Percentiles rank a stretch among this genome's conserved stretches.
Conservation (phyloP, 2,888 invertebrate genomes). For the Galerucella calmariensis region DNA sequence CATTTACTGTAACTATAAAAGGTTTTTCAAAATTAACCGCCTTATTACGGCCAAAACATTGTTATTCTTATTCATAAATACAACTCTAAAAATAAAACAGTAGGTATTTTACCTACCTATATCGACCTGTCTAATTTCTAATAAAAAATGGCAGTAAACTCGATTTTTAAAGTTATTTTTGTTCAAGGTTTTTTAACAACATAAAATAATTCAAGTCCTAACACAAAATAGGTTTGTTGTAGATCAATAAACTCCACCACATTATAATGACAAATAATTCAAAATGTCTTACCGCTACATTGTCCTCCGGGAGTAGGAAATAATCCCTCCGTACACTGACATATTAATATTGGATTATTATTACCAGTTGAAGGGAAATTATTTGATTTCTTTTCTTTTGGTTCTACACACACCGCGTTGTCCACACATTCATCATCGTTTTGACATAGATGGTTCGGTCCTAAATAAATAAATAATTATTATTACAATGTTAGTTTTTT, state of each 20-base stretch:
- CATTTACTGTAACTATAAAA: too few relatives aligned
- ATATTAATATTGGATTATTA: constrained; percentile 39
- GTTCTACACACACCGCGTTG: constrained; percentile 56
- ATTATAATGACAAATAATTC: not conserved
- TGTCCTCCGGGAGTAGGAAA: constrained; percentile 35
- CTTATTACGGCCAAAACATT: too few relatives aligned
- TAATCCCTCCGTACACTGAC: constrained; percentile 55
- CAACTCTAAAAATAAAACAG: too few relatives aligned
- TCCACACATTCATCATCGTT: constrained; percentile 59
- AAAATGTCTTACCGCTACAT: constrained; percentile 41
- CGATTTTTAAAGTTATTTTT: not conserved
- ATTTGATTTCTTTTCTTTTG: constrained; percentile 46
- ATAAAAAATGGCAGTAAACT: constrained; percentile 15
- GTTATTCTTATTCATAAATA: too few relatives aligned
- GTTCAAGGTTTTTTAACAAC: not conserved
- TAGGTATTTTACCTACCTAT: too few relatives aligned
- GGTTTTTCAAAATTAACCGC: too few relatives aligned
- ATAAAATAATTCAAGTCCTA: not conserved
- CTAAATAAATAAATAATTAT: constrained; percentile 46
- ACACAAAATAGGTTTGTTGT: not conserved
- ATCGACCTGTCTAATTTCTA: not conserved
- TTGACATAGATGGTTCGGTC: constrained; percentile 59
- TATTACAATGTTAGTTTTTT: too few relatives aligned
- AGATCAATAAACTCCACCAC: too few relatives aligned
- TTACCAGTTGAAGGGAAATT: constrained; percentile 36